These are phyloP conservation scores for Trachymyrmex cornetzi DNA, from an alignment of 1,140 invertebrate genomes.

Conservation along the genomic window DNA sequence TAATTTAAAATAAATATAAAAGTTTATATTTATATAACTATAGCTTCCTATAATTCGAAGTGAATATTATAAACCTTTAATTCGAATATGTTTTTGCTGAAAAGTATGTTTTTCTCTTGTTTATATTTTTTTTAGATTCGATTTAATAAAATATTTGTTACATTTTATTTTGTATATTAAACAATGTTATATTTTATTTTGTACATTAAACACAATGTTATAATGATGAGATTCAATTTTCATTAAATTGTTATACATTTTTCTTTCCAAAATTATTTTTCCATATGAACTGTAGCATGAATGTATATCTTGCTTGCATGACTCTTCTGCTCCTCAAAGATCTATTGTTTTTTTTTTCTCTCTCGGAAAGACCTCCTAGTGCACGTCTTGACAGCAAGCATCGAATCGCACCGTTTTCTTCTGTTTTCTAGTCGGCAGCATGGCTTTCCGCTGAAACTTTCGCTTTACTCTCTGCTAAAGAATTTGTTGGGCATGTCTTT, in stretches of 20 bases:
- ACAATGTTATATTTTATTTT: neutral
- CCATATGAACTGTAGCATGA: neutral
- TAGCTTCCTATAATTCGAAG: no score
- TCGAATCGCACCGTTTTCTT: slow-evolving; percentile 64
- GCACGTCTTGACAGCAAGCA: slow-evolving; percentile 44
- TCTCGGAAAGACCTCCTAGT: neutral
- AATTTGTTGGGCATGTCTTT: slow-evolving; percentile 74
- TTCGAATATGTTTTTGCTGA: neutral
- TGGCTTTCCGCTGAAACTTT: slow-evolving; percentile 78
- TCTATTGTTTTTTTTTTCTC: neutral
- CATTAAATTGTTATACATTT: neutral
- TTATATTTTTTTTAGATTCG: neutral
- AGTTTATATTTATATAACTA: neutral
- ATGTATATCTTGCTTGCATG: slow-evolving; percentile 15
- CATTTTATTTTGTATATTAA: neutral
- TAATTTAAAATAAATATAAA: slow-evolving; percentile 13
- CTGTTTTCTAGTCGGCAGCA: slow-evolving; percentile 78
- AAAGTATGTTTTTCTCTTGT: neutral
- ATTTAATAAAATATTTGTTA: neutral
- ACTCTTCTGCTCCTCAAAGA: slow-evolving; percentile 3
- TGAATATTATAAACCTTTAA: slow-evolving; percentile 29
- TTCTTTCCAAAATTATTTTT: slow-evolving; percentile 8
- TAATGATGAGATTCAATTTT: neutral
- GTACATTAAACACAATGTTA: neutral
- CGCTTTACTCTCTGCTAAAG: slow-evolving; percentile 79